These are phyloP conservation scores for Sebastes alutus DNA, from an alignment of 2,797 vertebrate species.

Conservation along the genomic window DNA sequence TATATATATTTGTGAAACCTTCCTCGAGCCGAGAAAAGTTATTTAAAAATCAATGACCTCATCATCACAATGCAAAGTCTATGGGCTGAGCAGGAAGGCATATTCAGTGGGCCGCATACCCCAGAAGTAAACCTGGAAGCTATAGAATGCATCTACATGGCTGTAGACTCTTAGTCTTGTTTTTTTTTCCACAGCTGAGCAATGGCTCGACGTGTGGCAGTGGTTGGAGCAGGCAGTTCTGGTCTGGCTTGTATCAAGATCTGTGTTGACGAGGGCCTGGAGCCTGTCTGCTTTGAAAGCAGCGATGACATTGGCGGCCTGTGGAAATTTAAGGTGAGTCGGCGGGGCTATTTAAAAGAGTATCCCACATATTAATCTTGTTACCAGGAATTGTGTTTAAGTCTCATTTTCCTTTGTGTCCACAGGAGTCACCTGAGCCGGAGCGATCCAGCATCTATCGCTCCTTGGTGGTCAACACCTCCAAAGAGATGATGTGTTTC, in stretches of 20 bases:
- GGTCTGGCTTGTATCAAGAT: constrained; percentile 86
- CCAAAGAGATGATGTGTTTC: constrained; percentile 96
- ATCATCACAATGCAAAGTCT: too few relatives aligned
- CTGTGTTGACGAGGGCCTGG: constrained; percentile 88
- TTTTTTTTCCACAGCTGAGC: neutral
- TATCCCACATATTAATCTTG: neutral
- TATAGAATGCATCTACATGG: neutral
- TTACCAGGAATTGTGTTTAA: neutral
- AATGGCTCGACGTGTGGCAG: constrained; percentile 80
- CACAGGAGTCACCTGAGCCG: constrained; percentile 82
- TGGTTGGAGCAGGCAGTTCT: constrained; percentile 86
- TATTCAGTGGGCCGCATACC: neutral
- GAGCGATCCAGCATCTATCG: constrained; percentile 86
- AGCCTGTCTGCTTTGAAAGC: constrained; percentile 90
- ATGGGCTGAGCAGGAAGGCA: neutral
- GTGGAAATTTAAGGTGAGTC: constrained; percentile 90
- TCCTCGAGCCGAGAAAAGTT: too few relatives aligned
- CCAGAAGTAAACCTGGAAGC: too few relatives aligned
- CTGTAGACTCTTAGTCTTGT: neutral
- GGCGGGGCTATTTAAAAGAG: neutral
- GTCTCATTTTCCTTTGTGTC: neutral
- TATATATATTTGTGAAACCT: too few relatives aligned
- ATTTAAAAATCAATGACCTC: too few relatives aligned
- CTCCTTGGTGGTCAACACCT: constrained; percentile 90
- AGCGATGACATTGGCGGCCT: constrained; percentile 88